Evolutionary conservation across 2,888 invertebrate genomes (phyloP).

Genomic region (Microchrysa polita): DNA sequence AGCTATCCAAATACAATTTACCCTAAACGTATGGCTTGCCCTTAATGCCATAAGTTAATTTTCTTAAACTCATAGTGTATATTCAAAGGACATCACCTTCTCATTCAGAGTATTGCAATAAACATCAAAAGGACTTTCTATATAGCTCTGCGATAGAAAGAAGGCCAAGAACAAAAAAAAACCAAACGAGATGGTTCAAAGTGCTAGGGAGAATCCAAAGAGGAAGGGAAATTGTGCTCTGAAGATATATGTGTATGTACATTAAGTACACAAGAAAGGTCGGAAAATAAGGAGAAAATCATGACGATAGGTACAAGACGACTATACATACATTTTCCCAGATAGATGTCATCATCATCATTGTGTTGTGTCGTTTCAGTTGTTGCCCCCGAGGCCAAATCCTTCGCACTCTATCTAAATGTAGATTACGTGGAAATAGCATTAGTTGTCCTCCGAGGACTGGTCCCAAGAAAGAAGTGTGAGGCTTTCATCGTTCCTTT

Average conservation of each 20-base stretch:
- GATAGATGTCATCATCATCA: constrained; percentile 38
- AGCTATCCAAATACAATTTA: constrained; percentile 39
- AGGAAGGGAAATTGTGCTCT: background rate
- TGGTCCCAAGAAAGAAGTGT: constrained; percentile 34
- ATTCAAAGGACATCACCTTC: constrained; percentile 38
- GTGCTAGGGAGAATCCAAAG: background rate
- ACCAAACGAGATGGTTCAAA: background rate
- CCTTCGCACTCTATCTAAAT: constrained; percentile 51
- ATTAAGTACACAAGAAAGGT: too few relatives aligned
- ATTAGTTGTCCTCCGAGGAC: constrained; percentile 44
- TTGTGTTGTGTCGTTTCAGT: constrained; percentile 29
- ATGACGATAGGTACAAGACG: background rate
- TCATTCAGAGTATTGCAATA: constrained; percentile 25
- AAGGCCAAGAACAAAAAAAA: background rate
- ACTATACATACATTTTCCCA: constrained; percentile 20
- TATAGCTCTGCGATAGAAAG: background rate
- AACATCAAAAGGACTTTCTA: constrained; percentile 39
- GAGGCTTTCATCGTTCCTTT: constrained; percentile 37
- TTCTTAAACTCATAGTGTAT: constrained; percentile 41
- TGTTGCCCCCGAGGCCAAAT: constrained; percentile 37
- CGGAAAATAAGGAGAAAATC: constrained; percentile 7
- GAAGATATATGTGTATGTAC: too few relatives aligned
- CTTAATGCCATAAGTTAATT: constrained; percentile 42
- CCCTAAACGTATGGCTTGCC: constrained; percentile 42
- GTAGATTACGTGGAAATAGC: constrained; percentile 50